A percentile compares a stretch with the other conserved stretches of the same genome.
Evolutionary conservation across 2,113 vertebrate species (phyloP).

Genomic region (Sphaerodactylus townsendi): DNA sequence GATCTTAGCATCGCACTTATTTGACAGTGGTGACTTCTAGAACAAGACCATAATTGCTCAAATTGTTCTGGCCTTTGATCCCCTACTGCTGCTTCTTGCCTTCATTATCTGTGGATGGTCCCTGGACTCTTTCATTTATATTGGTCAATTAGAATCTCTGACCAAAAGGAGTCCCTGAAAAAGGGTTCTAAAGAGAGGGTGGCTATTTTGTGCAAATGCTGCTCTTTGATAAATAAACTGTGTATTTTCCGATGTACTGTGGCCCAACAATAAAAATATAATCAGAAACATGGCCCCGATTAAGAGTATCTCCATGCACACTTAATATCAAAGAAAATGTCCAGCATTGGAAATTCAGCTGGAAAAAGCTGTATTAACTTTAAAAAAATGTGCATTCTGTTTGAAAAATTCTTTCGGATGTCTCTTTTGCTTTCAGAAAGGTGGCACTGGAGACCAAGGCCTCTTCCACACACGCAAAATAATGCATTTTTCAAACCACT

Average conservation of each 20-base stretch:
- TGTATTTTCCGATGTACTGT: neutral
- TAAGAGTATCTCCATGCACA: neutral
- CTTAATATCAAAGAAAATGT: neutral
- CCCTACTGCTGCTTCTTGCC: neutral
- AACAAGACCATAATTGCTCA: conserved; percentile 15
- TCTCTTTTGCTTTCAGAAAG: neutral
- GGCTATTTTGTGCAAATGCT: neutral
- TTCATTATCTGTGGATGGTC: conserved; percentile 10
- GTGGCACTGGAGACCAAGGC: neutral
- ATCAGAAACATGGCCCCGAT: neutral
- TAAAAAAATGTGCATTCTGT: neutral
- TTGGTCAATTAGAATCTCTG: neutral
- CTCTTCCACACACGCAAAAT: no score
- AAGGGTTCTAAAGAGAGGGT: neutral
- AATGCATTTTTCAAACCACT: no score
- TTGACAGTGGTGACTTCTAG: neutral
- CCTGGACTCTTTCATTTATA: conserved; percentile 11
- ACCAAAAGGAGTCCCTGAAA: neutral
- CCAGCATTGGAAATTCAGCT: neutral
- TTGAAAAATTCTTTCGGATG: neutral
- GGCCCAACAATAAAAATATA: neutral
- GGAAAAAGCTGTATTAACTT: neutral
- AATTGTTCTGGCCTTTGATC: conserved; percentile 4
- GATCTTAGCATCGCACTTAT: neutral
- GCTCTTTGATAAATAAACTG: neutral